phyloP scores from a whole-genome alignment of 2,113 vertebrate species.

The Dipodomys merriami region DNA sequence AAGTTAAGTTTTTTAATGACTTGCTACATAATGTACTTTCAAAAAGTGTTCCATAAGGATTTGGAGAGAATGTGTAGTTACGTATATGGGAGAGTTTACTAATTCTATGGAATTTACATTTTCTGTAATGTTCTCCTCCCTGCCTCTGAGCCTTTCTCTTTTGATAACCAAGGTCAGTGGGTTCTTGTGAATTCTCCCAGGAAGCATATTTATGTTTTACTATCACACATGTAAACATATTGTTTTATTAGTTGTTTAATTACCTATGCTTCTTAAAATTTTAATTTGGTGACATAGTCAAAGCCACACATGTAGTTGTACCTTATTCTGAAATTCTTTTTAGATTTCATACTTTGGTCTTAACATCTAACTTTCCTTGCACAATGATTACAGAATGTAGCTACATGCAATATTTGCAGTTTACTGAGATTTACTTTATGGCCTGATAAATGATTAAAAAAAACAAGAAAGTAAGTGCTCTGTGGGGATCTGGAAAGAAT shows the following conservation, averaged over 20 bases:
- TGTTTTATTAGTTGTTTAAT: constrained; percentile 37
- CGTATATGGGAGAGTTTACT: constrained; percentile 3
- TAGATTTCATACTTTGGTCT: constrained; percentile 40
- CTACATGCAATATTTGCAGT: constrained; percentile 52
- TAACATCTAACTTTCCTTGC: constrained; percentile 57
- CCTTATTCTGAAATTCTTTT: constrained; percentile 26
- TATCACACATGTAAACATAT: constrained; percentile 8
- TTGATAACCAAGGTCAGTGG: constrained; percentile 28
- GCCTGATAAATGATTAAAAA: constrained; percentile 42
- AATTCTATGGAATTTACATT: constrained; percentile 54
- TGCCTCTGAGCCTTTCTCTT: constrained; percentile 26
- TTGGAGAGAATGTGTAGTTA: constrained; percentile 62
- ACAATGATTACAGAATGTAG: constrained; percentile 55
- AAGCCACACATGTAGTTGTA: constrained; percentile 38
- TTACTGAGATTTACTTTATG: constrained; percentile 58
- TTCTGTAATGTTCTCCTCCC: not conserved
- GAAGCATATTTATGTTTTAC: constrained; percentile 63
- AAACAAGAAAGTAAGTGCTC: constrained; percentile 36
- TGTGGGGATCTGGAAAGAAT: constrained; percentile 60
- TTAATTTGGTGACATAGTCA: not conserved
- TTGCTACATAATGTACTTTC: constrained; percentile 24
- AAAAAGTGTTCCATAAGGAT: constrained; percentile 2
- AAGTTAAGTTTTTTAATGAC: constrained; percentile 48
- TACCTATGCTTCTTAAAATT: constrained; percentile 33
- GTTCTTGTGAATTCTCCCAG: constrained; percentile 42